Base-by-base conservation (phyloP, 2,888 invertebrate genomes). In the Drosophila prostipennis region DNA sequence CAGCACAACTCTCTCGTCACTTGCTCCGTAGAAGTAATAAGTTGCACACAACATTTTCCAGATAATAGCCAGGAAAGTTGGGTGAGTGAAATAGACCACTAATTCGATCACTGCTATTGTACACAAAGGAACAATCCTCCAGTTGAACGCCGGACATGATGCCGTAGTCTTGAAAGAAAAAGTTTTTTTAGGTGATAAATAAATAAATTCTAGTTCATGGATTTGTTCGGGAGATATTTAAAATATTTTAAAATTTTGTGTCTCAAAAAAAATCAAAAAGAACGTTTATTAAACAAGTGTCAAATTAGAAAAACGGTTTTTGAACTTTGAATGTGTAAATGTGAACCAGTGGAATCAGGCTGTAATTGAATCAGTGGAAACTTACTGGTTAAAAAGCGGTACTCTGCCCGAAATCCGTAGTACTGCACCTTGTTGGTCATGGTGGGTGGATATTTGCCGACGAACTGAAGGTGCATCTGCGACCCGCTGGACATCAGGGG, bases 401-500 rank as follows among this genome's bases (percentile, higher is more conserved):
- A 98, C 64, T 95, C 95, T 74, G 98, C 97, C 90, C 96, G 96
- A 92, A 98, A 98, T 72, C 98, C 98, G 88, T 96, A 95, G 52
- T 96, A 95, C 84, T 95, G 94, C 82, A 87, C 78, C 70, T 96
- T 94, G 29, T 96, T 96, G n/a, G 96, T 96, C 67, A 76, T 78
- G 19, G 51, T 60, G 0, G 90, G 88, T n/a, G 90, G 89, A 74
- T 89, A 83, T 55, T 95, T 93, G 51, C 97, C 97, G 70, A 95
- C 94, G 91, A 98, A 98, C 92, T 98, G 97, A 63, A 99, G 92
- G 90, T 96, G 95, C 89, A 99, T 93, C 87, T 96, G 94, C 53
- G 96, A 96, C 43, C 97, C 97, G 90, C 96, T 97, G 65, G 98
- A 98, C 98, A 99, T 98, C 76, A 98, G 94, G 63, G 97, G 97